Evolutionary conservation across 2,888 invertebrate species (phyloP), one percentile per base, ranked within the genome.

Genomic region (Blomia tropicalis): DNA sequence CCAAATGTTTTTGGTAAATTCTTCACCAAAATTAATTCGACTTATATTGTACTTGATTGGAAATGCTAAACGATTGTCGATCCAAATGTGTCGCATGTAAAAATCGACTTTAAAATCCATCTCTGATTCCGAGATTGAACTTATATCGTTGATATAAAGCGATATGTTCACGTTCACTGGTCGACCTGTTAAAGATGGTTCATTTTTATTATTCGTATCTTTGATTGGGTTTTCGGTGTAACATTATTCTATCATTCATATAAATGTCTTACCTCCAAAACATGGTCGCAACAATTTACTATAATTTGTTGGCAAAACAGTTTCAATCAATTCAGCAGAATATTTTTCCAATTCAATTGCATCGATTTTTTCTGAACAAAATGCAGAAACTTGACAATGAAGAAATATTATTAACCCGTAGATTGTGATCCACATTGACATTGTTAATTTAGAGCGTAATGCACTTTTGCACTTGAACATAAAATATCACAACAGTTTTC

Each of bases 61-160:
- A 56, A 56, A 56, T 27, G 29, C 30, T 11, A 56, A 23, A 11
- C 56, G 5, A 56, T 56, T 7, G n/a, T 56, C 56, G 30, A 14
- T 27, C 56, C 56, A 56, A 7, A 7, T 11, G 27, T 56, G 30
- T 11, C 56, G 56, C 5, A 56, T n/a, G 30, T 56, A 14, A 7
- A 56, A 27, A n/a, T 56, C 56, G n/a, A 22, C 23, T 19, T 22
- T 56, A 19, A 27, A 56, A 27, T 56, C 27, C 56, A 56, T 56
- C 11, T 27, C 14, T 19, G 56, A 14, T 31, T 56, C 56, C 11
- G 30, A 30, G 30, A 56, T 56, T 27, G 11, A 29, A 19, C 56
- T 56, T 14, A 56, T 27, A 23, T 56, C 56, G 30, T 56, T 56
- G 17, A 56, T 56, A 14, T 11, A 19, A 11, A 56, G 11, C 5